These are phyloP conservation scores for Calcarius lapponicus DNA, from an alignment of 2,797 vertebrate genomes.

Conservation along the genomic window DNA sequence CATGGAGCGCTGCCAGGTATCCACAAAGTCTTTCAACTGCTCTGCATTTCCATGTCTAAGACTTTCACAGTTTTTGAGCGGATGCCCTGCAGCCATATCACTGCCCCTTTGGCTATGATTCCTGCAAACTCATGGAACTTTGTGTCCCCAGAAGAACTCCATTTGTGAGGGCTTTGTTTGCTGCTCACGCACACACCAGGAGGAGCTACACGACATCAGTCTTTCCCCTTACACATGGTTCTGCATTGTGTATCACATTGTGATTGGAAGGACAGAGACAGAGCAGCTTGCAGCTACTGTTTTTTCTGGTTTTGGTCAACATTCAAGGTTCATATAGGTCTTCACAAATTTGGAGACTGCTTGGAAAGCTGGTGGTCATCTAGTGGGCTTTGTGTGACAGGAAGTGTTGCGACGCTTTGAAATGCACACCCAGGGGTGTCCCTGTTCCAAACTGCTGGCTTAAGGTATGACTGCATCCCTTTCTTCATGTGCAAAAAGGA, in stretches of 20 bases:
- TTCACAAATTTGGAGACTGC: neutral
- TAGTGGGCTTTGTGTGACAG: neutral
- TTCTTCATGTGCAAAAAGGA: neutral
- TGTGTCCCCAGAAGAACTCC: neutral
- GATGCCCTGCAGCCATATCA: slow-evolving; percentile 34
- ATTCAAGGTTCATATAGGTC: neutral
- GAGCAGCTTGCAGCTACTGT: neutral
- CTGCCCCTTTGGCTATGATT: neutral
- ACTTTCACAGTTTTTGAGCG: neutral
- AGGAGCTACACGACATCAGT: rapidly evolving
- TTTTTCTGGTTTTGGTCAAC: neutral
- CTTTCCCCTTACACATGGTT: neutral
- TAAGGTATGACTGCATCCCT: neutral
- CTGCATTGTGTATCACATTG: neutral
- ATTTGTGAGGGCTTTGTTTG: neutral
- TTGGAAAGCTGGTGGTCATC: neutral
- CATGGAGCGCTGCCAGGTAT: neutral
- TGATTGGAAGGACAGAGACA: neutral
- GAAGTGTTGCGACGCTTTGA: rapidly evolving
- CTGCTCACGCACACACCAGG: neutral
- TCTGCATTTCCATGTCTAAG: slow-evolving; percentile 20
- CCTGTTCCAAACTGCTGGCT: neutral
- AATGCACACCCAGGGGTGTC: neutral
- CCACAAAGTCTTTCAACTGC: neutral
- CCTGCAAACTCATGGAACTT: neutral